Conservation (phyloP, 2,888 invertebrate species). For the Sphaeridia pumilis region DNA sequence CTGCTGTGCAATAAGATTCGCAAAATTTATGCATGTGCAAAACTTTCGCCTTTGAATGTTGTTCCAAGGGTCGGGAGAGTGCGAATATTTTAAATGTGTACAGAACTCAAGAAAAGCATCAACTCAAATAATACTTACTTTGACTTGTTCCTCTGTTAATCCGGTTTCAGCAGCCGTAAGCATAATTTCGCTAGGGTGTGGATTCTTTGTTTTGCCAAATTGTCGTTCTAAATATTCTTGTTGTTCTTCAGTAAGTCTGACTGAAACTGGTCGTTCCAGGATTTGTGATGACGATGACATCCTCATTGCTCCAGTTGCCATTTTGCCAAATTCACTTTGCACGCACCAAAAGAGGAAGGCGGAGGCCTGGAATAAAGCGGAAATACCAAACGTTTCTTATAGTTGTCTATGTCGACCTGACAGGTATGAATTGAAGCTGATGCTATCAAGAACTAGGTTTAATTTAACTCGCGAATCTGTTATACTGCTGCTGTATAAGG, state of each 20-base stretch:
- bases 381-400: too few relatives aligned
- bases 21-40: too few relatives aligned
- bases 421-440: too few relatives aligned
- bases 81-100: not conserved
- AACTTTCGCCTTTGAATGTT: too few relatives aligned
- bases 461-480: too few relatives aligned
- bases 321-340: conserved; percentile 14
- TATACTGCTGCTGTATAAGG: too few relatives aligned
- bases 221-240: conserved; percentile 43
- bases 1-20: too few relatives aligned
- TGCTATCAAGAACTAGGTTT: too few relatives aligned
- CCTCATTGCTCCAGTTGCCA: conserved; percentile 32
- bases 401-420: too few relatives aligned
- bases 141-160: conserved; percentile 43
- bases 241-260: conserved; percentile 42
- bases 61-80: too few relatives aligned
- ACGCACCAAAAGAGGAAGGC: too few relatives aligned
- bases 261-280: conserved; percentile 17
- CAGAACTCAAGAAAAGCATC: not conserved
- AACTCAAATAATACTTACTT: conserved; percentile 40
- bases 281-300: conserved; percentile 11
- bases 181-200: conserved; percentile 44
- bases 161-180: conserved; percentile 46
- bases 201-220: conserved; percentile 44
- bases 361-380: too few relatives aligned